A percentile compares a stretch with the other conserved stretches of the same genome.
Conservation (phyloP, 2,797 vertebrate species). For the Anolis apletophallus region DNA sequence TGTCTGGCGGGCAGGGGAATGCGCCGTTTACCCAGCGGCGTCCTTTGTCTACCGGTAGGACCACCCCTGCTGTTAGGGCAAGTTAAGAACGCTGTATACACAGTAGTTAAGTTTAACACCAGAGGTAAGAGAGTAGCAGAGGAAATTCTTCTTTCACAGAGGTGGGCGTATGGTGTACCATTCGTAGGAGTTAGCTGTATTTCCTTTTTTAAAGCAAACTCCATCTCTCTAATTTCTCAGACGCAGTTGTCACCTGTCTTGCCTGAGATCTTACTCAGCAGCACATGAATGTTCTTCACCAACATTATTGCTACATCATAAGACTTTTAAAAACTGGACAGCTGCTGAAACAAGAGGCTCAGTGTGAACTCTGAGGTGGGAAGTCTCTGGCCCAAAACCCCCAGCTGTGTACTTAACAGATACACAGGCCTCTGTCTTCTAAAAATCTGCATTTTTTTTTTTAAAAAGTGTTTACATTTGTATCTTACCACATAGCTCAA, state of each 20-base stretch:
- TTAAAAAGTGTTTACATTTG: no score
- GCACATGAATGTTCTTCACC: neutral
- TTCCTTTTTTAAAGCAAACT: neutral
- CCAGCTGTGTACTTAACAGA: neutral
- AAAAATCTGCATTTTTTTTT: no score
- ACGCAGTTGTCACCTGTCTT: neutral
- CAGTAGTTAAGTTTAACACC: neutral
- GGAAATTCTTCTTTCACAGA: no score
- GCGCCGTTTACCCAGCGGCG: no score
- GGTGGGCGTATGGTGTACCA: no score
- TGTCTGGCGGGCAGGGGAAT: no score
- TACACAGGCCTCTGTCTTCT: neutral
- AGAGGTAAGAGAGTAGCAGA: neutral
- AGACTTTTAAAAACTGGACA: neutral
- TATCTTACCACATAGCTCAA: no score
- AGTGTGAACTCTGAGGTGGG: neutral
- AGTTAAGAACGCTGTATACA: neutral
- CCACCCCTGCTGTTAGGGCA: no score
- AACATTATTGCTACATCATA: neutral
- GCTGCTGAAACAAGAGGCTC: neutral
- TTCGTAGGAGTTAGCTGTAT: neutral
- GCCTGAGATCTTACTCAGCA: neutral
- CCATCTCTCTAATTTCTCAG: neutral
- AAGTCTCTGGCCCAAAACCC: neutral
- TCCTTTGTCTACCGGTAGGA: no score